Evolutionary conservation across 2,888 invertebrate species (phyloP), one percentile per base, ranked within the genome.

Genomic region (Monochamus alternatus): DNA sequence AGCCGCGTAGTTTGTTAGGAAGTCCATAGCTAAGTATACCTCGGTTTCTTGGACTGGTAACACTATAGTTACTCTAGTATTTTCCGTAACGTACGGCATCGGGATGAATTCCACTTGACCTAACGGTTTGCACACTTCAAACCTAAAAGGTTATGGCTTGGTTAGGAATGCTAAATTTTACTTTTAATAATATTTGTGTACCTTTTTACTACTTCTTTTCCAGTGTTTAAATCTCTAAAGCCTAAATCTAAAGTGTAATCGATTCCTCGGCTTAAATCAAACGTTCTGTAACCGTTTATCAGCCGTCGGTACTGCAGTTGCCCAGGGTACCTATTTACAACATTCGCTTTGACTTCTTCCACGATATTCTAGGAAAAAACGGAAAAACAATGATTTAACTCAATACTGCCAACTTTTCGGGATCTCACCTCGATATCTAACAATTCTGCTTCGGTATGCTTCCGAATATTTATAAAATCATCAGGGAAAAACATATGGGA

Each of bases 31-130:
- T 69, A 92, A 91, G 2, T 89, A 87, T 32, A 90, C 89, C 82
- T 91, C 91, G 74, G 88, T 87, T 84, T 92, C 90, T 85, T 92
- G 91, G 3, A 95, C 91, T 0, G 95, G 93, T 79, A 98, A 88
- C 81, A 98, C 89, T 80, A 98, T 90, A 75, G 94, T 93, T 4
- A 98, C 92, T 80, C 96, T 91, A 5, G 95, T 94, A 88, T 95
- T 96, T 91, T 99, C 98, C 0, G 98, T 98, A 1, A 98, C 98
- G 89, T 98, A 98, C 0, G 98, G 98, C 87, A 97, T 96, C 1
- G 96, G 94, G 55, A 98, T 92, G 75, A 98, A 93, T 87, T 98
- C 97, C 8, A 97, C 95, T 75, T 94, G 93, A 14, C 97, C 97
- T 73, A 98, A 90, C 12, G 96, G 95, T 80, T 98, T 95, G 70